Evolutionary conservation across 2,113 vertebrate species (phyloP).

Genomic region (Channa argus): DNA sequence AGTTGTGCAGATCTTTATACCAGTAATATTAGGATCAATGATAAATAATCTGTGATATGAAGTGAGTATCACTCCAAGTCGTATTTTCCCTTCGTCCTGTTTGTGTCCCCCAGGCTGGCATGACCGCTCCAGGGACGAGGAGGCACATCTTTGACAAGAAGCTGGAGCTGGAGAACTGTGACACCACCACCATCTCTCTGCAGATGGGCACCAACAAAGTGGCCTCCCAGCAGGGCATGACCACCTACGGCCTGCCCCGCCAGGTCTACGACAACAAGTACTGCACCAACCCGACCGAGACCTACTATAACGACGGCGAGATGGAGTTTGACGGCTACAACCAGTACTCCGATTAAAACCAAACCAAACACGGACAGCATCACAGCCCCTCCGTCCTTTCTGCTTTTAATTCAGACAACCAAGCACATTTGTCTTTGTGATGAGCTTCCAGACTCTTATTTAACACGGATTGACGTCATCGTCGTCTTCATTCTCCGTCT

Average conservation of each 20-base stretch:
- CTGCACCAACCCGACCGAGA: slow-evolving; percentile 79
- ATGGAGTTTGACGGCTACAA: slow-evolving; percentile 86
- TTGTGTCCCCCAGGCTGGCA: slow-evolving; percentile 85
- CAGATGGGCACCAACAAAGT: slow-evolving; percentile 98
- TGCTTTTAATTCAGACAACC: slow-evolving; percentile 51
- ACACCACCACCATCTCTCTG: slow-evolving; percentile 90
- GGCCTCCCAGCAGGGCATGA: slow-evolving; percentile 94
- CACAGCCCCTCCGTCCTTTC: slow-evolving; percentile 17
- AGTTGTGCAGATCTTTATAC: too few relatives aligned
- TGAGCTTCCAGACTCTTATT: slow-evolving; percentile 60
- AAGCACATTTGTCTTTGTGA: slow-evolving; percentile 43
- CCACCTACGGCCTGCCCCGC: slow-evolving; percentile 92
- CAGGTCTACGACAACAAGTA: slow-evolving; percentile 97
- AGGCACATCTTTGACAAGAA: slow-evolving; percentile 94
- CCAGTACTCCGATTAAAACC: slow-evolving; percentile 88
- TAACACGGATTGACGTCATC: slow-evolving; percentile 33
- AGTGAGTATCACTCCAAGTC: too few relatives aligned
- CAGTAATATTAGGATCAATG: too few relatives aligned
- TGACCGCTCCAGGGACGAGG: slow-evolving; percentile 95
- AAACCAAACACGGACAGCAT: slow-evolving; percentile 30
- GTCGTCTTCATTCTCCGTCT: slow-evolving; percentile 23
- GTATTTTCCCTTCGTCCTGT: neutral
- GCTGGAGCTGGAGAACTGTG: slow-evolving; percentile 92
- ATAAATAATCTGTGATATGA: too few relatives aligned
- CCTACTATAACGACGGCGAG: slow-evolving; percentile 80